Evolutionary conservation across 2,113 vertebrate genomes (phyloP).

Genomic region (Seriola dumerili): DNA sequence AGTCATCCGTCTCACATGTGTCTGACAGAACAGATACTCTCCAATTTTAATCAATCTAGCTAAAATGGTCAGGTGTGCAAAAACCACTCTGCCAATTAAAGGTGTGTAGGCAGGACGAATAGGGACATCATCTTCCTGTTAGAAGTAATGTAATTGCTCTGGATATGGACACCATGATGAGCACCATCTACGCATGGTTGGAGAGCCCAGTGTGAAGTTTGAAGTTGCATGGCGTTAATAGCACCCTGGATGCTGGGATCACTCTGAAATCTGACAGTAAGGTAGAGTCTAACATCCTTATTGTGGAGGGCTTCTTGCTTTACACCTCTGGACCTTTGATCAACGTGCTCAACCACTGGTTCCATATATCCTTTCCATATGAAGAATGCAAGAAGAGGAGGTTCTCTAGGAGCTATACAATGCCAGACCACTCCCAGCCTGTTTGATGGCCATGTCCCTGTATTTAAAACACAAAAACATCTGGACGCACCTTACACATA

Average conservation of each 20-base stretch:
- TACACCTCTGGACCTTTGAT: conserved; percentile 95
- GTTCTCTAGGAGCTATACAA: conserved; percentile 86
- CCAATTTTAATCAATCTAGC: too few relatives aligned
- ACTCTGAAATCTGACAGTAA: conserved; percentile 68
- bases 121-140: neutral
- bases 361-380: conserved; percentile 95
- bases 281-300: conserved; percentile 89
- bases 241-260: conserved; percentile 84
- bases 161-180: conserved; percentile 98
- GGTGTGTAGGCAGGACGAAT: neutral
- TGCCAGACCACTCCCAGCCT: conserved; percentile 93
- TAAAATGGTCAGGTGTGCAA: too few relatives aligned
- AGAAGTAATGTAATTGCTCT: conserved; percentile 73
- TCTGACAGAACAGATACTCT: neutral
- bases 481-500: neutral
- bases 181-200: conserved; percentile 92
- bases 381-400: conserved; percentile 96
- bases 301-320: conserved; percentile 97
- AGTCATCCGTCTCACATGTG: neutral
- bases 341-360: conserved; percentile 90
- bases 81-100: neutral
- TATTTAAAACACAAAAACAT: conserved; percentile 91
- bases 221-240: conserved; percentile 93
- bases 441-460: conserved; percentile 95
- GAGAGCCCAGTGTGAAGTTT: conserved; percentile 92